These are phyloP conservation scores for Accipiter virgatus DNA, from an alignment of 2,113 vertebrate genomes.

Conservation along the genomic window DNA sequence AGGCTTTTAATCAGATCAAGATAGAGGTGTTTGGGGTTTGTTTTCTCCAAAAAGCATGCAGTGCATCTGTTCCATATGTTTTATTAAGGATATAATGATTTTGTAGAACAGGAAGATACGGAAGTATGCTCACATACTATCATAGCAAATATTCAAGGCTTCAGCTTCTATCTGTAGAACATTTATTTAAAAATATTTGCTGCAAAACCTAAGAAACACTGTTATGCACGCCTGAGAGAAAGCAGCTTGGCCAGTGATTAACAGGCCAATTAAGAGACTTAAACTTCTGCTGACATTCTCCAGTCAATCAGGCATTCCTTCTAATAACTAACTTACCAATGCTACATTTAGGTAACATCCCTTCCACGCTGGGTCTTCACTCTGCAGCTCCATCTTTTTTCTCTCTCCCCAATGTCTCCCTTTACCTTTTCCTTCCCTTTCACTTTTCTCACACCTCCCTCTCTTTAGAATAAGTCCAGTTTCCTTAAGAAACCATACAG, in stretches of 20 bases:
- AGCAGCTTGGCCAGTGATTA: constrained; percentile 7
- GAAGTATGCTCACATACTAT: background rate
- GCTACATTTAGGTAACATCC: background rate
- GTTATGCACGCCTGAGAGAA: background rate
- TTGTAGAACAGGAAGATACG: background rate
- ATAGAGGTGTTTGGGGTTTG: background rate
- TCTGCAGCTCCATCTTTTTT: background rate
- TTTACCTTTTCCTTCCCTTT: background rate
- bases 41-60: background rate
- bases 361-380: background rate
- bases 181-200: background rate
- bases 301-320: background rate
- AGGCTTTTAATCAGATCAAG: background rate
- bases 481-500: background rate
- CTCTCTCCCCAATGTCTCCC: background rate
- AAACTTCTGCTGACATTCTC: background rate
- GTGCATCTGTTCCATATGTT: background rate
- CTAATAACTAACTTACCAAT: background rate
- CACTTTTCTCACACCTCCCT: background rate
- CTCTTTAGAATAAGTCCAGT: background rate
- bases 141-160: background rate
- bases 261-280: constrained; percentile 38
- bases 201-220: background rate
- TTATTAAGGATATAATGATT: background rate
- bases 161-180: background rate